Conservation (phyloP, 2,797 vertebrate species). For the Lemur catta region DNA sequence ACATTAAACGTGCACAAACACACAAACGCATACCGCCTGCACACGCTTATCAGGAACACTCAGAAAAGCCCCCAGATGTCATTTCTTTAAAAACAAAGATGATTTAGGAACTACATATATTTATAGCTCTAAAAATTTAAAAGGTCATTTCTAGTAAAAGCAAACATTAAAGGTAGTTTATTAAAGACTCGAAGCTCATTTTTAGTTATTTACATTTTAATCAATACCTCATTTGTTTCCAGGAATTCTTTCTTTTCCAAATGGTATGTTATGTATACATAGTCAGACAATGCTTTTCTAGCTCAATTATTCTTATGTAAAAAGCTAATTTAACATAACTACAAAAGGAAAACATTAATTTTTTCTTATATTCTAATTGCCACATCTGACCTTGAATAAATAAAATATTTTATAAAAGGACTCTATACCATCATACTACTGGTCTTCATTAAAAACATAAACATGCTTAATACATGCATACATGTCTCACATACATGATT, state of each 20-base stretch:
- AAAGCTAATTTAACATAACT: not conserved
- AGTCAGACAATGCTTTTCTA: not conserved
- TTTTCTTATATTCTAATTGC: not conserved
- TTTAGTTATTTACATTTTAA: not conserved
- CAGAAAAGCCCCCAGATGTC: not conserved
- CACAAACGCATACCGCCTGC: not conserved
- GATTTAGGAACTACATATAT: not conserved
- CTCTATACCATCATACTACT: not conserved
- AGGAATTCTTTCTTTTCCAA: not conserved
- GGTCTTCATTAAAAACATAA: not conserved
- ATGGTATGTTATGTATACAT: not conserved
- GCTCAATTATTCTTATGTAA: not conserved
- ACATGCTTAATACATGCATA: not conserved
- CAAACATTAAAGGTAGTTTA: not conserved
- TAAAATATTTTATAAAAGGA: not conserved
- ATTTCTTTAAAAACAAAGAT: slow-evolving; percentile 12
- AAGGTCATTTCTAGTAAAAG: not conserved
- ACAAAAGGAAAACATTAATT: not conserved
- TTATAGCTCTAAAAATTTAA: not conserved
- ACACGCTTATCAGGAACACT: not conserved
- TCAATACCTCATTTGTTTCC: not conserved
- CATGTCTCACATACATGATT: not conserved
- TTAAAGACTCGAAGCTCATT: not conserved
- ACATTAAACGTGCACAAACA: not conserved
- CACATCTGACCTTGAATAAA: not conserved